Evolutionary conservation across 64 coral and sea anemone genomes (phyloP), one percentile per base, ranked within the genome.

Genomic region (Hydrozoanthus tunicans): DNA sequence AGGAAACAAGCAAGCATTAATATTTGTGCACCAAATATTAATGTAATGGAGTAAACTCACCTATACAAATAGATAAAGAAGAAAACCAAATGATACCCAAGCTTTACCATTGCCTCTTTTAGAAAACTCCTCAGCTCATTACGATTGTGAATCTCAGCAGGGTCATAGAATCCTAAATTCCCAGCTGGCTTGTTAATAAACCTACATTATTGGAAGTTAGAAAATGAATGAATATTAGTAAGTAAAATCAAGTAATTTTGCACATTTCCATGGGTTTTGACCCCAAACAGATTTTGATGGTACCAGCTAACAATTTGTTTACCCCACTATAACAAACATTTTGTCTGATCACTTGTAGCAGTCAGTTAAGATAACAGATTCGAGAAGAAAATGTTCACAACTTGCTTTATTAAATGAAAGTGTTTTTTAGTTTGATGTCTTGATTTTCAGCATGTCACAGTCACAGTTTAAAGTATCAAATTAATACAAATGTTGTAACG

Each of bases 31-130:
- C 7, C 63, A 10, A 0, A 9, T 65, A 15, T 4, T 10, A 15
- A 65, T 65, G 6, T 13, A 5, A 32, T 10, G n/a, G 10, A 32
- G 9, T 6, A 76, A 59, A 55, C 57, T 80, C 81, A 98, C 96
- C 97, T 95, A 63, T 99, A 99, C 24, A 99, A 89, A 77, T 99
- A 99, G 17, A 99, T 64, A 59, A 99, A 99, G 88, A 99, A 99
- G 89, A 95, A 99, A 70, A 99, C 73, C 13, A 99, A 89, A 89
- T 99, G 97, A 92, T 96, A 99, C 77, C 94, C 97, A 57, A 99
- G 62, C 59, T 99, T 99, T 23, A 99, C 79, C 97, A 99, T 99
- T 17, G 94, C 90, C 71, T 99, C 97, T 59, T 94, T 99, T 9
- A 99, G 66, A 89, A 99, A 99, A 61, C 90, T 94, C 72, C 75